Conservation (phyloP, 2,113 vertebrate genomes). For the Petrocephalus zakoni region DNA sequence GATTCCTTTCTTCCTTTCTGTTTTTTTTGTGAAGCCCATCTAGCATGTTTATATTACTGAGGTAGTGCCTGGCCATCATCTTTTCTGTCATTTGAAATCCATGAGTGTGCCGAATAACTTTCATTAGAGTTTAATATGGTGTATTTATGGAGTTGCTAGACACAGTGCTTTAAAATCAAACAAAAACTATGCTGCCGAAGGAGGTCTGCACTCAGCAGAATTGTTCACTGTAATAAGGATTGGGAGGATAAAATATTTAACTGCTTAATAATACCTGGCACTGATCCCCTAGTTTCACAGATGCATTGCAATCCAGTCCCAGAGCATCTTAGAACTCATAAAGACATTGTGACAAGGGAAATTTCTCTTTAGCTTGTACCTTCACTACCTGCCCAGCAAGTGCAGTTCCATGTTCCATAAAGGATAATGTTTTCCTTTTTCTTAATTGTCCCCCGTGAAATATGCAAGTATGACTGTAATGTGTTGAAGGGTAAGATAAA, state of each 20-base stretch:
- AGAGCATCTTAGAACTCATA: slow-evolving; percentile 13
- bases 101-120: not conserved
- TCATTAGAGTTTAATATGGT: not conserved
- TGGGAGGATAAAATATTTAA: not conserved
- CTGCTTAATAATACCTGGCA: not conserved
- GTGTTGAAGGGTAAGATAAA: not conserved
- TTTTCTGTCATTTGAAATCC: not conserved
- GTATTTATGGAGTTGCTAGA: not conserved
- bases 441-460: slow-evolving; percentile 5
- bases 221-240: not conserved
- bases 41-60: not conserved
- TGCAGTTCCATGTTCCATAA: not conserved
- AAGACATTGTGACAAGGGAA: slow-evolving; percentile 16
- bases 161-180: not conserved
- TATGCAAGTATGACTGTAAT: not conserved
- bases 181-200: not conserved
- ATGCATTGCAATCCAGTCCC: not conserved
- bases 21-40: not conserved
- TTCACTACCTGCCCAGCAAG: slow-evolving; percentile 3
- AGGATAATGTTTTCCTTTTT: slow-evolving; percentile 25
- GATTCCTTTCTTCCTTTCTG: not conserved
- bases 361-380: slow-evolving; percentile 17
- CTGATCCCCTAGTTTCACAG: not conserved
- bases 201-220: not conserved
- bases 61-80: not conserved